Evolutionary conservation across 2,797 vertebrate genomes (phyloP), one percentile per base, ranked within the genome.

Genomic region (Lerista edwardsae): DNA sequence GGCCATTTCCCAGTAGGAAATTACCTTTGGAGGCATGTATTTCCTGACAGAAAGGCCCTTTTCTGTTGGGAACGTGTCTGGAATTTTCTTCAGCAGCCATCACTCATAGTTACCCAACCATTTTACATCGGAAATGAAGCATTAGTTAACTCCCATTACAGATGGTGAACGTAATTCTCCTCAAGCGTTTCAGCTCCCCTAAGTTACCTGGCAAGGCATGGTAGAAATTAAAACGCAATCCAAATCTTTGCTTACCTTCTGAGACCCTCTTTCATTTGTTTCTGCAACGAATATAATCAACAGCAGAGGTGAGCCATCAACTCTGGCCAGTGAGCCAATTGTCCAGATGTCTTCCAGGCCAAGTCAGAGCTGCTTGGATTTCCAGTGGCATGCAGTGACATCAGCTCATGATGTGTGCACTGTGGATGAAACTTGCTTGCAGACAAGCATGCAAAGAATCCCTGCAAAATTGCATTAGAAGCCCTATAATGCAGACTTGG

Each of bases 111-210:
- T 11, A 69, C 34, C 36, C 79, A 73, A 84, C 4, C 75, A 34
- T 57, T 79, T 84, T 79, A 39, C 72, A 83, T 47, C 34, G 59
- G 69, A 36, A 14, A 39, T 34, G 84, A 65, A 87, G 61, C 78
- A 83, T 78, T 82, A 21, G 27, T 51, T 61, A 83, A 29, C n/a
- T 68, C 69, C n/a, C 62, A 67, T 67, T 79, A 75, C 75, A 87
- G 15, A 64, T 59, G 41, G 25, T 55, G 10, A 86, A 86, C 25
- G 5, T 4, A 44, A 17, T 29, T 2, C 34, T 72, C 14, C 1
- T 0, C 39, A 27, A 12, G 23, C 23, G 51, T 75, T 27, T 34
- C 76, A 80, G 55, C 8, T 67, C 36, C 47, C 15, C n/a, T 55
- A 59, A 0, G 1, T 34, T 72, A 34, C 31, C 36, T 11, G 55